Base-by-base conservation (phyloP, 2,113 vertebrate genomes). In the Tricholaema leucomelas region DNA sequence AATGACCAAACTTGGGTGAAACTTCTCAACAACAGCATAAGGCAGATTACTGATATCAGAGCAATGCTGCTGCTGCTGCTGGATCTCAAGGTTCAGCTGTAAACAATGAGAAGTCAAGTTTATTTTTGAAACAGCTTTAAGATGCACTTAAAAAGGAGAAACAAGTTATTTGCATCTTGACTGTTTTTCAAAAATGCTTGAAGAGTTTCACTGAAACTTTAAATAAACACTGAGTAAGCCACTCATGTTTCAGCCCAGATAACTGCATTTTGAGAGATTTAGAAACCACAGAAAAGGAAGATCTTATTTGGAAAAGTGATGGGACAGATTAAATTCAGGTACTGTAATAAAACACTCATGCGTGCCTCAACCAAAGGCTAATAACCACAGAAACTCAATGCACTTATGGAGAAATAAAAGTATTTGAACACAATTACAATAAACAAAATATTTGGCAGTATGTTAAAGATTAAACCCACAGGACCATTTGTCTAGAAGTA, bases 201-300 rank as follows among this genome's bases (percentile, higher is more conserved):
- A 81, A 84, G 59, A 30, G 35, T 92, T 88, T 66, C 50, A 65
- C 48, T 2, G 14, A 88, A 93, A 88, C 71, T 85, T 88, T 66
- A 94, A 88, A 87, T 73, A 83, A 94, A 94, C 63, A 79, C 31
- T 80, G 66, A 91, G 77, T 91, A 87, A 94, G 61, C 77, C 71
- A 81, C 69, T 90, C 42, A 78, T 40, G 63, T 79, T 91, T 91
- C 74, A 87, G 71, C 59, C 50, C 71, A 86, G 61, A 90, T 58
- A 91, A 92, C 33, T 94, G 38, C 42, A 74, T 58, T 94, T 80
- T 82, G 60, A 85, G 46, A 86, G 40, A 71, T 65, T 80, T 25
- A 42, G 12, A 85, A 93, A 64, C 75, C 56, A 0, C 80, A 67
- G 48, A 74, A 92, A 83, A 85, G 23, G 15, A 81, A 23, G 27